Base-by-base conservation (phyloP, 2,113 vertebrate species). In the Menidia beryllina region DNA sequence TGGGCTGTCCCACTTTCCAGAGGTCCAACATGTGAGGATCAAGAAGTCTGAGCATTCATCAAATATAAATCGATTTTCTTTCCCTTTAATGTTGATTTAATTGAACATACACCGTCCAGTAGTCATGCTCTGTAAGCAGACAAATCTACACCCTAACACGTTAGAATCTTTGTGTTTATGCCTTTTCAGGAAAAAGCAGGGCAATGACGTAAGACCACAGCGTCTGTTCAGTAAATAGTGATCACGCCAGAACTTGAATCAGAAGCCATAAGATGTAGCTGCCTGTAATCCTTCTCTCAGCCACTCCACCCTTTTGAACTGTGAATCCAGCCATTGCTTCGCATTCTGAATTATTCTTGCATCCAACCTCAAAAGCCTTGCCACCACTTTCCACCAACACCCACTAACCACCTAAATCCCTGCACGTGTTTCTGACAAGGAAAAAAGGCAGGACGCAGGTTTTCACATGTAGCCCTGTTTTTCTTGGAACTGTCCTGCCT, bases 191-290 rank as follows among this genome's bases (percentile, higher is more conserved):
- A 53, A 69, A 26, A 59, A n/a, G n/a, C 54, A 57, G 62, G 56
- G 17, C 24, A 7, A 41, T 61, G 36, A 43, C 48, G 39, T 21
- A 30, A 75, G 27, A 30, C 66, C 59, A 39, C 4, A 23, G 34
- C 56, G 51, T 69, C 50, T 79, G 54, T 64, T 64, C 72, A 69
- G 56, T 56, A 20, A 21, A 30, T 34, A 39, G 52, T 52, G n/a
- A 19, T 45, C 12, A 50, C 64, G 71, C 61, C 77, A 76, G 30
- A 55, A 73, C 43, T 20, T 58, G 10, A 58, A 54, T 7, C 47
- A 62, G 19, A 39, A 66, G 55, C 57, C 75, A 79, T 60, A 36
- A 26, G 17, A 60, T 69, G 51, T 77, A 80, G 75, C 82, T 88
- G 75, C 68, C 75, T 66, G 53, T 80, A 65, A 82, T 86, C 50